Base-by-base conservation (phyloP, 2,113 vertebrate species). In the Erinaceus europaeus region DNA sequence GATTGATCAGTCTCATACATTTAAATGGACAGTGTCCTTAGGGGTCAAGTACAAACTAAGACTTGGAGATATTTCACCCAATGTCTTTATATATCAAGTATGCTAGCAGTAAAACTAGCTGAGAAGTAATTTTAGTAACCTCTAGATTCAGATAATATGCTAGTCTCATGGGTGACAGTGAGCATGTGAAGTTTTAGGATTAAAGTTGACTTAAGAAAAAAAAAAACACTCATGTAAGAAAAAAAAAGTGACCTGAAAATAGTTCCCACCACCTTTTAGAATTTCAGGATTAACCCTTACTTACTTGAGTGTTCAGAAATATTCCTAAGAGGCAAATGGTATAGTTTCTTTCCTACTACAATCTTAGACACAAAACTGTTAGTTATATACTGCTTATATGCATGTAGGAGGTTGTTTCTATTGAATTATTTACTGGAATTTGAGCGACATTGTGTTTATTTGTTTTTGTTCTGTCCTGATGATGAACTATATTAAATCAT, bases 401-500 rank as follows among this genome's bases (percentile, higher is more conserved):
- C 72, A 5, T 29, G 52, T 48, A 85, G 25, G 10, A 82, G 62
- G 38, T 55, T 59, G n/a, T 90, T 85, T 61, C 81, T 40, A 9
- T 50, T 94, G 65, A 90, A 72, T 72, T 84, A 76, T 71, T 86
- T 53, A 76, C 69, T 29, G 34, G 40, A 65, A 44, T 76, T 46
- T 89, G 74, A 84, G 59, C 29, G 40, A 77, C 48, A 77, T 71
- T n/a, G n/a, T n/a, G n/a, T 88, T 88, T 90, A 44, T 88, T 42
- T 59, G 53, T 68, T 76, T 75, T 77, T 57, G 7, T 34, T 75
- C 90, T 67, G 32, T 68, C 40, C 57, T 67, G 50, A 21, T 64
- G 34, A 40, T 75, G 62, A 32, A 59, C 79, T 85, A 42, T 65
- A 29, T 52, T 65, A 88, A 82, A n/a, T 69, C 65, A 75, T 64